These are phyloP conservation scores for Trinorchestia longiramus DNA, from an alignment of 1,140 invertebrate species.

Conservation along the genomic window DNA sequence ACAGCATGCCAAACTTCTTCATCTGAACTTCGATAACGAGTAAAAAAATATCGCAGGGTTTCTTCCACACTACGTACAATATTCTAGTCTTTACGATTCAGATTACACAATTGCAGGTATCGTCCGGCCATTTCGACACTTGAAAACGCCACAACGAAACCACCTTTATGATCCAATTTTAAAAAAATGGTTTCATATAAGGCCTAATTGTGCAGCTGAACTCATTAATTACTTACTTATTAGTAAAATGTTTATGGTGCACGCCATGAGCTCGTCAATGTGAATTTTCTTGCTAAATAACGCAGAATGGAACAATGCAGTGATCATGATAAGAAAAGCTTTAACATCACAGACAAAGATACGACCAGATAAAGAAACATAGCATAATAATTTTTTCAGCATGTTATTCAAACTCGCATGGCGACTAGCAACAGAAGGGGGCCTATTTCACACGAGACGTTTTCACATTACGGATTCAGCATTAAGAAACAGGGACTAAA, in stretches of 20 bases:
- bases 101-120: not conserved
- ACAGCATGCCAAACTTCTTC: not conserved
- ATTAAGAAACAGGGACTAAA: not conserved
- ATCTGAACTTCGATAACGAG: not conserved
- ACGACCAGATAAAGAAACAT: not conserved
- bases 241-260: not conserved
- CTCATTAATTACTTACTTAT: slow-evolving; percentile 9
- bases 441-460: not conserved
- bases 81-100: not conserved
- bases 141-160: not conserved
- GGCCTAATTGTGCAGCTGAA: not conserved
- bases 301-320: not conserved
- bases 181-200: not conserved
- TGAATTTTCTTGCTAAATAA: not conserved
- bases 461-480: not conserved
- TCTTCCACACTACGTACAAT: not conserved
- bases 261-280: not conserved
- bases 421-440: not conserved
- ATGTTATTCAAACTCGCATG: not conserved
- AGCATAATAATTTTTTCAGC: not conserved
- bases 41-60: not conserved
- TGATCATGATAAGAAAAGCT: not conserved
- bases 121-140: not conserved
- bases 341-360: not conserved
- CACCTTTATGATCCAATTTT: not conserved